Percentiles rank a stretch among this genome's conserved stretches.
Conservation (phyloP, 2,113 vertebrate genomes). For the Cinclus cinclus region DNA sequence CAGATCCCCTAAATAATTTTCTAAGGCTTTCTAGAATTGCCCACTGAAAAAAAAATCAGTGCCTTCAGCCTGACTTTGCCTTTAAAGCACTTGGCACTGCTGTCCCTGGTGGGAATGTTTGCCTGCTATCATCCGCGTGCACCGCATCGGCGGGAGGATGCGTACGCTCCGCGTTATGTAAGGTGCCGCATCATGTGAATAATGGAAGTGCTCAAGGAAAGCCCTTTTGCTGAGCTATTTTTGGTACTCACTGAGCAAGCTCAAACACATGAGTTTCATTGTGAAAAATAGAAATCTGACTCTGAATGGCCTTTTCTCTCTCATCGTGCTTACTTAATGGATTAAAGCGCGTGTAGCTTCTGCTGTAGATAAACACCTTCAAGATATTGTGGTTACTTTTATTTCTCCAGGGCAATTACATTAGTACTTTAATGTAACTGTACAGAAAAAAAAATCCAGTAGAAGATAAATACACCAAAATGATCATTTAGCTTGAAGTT, state of each 20-base stretch:
- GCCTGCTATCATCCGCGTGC: not conserved
- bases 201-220: slow-evolving; percentile 66
- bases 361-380: not conserved
- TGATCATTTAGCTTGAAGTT: not conserved
- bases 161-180: slow-evolving; percentile 16
- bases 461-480: not conserved
- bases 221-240: slow-evolving; percentile 61
- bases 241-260: not conserved
- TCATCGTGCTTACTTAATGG: not conserved
- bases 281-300: slow-evolving; percentile 33
- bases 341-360: not conserved
- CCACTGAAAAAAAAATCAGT: not conserved
- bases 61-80: not conserved
- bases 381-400: not conserved
- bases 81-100: not conserved
- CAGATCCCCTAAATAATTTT: not conserved
- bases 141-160: not conserved
- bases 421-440: slow-evolving; percentile 1
- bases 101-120: not conserved
- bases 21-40: not conserved
- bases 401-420: not conserved
- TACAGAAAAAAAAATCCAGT: not conserved
- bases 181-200: slow-evolving; percentile 63
- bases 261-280: slow-evolving; percentile 40
- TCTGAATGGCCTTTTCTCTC: slow-evolving; percentile 17